A percentile compares a stretch with the other conserved stretches of the same genome.
These are phyloP conservation scores for Poecilus cupreus DNA, from an alignment of 2,888 invertebrate genomes.

Conservation along the genomic window DNA sequence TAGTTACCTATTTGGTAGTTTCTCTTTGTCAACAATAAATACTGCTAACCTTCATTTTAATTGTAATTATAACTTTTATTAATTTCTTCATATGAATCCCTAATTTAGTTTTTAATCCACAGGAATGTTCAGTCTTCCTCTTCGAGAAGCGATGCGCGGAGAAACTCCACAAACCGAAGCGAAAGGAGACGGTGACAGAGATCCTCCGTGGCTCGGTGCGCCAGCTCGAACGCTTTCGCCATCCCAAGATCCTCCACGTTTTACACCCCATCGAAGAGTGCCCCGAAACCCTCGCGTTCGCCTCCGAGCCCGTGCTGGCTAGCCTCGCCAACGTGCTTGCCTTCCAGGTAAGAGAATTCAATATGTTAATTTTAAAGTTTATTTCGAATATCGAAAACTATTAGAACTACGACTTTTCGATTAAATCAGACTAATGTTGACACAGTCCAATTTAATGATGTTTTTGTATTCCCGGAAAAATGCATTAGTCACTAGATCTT, in stretches of 20 bases:
- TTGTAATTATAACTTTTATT: not conserved
- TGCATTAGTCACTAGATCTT: no score
- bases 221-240: constrained; percentile 87
- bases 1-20: no score
- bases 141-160: constrained; percentile 95
- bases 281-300: constrained; percentile 92
- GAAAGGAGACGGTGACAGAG: constrained; percentile 94
- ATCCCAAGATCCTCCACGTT: constrained; percentile 86
- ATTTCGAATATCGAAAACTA: no score
- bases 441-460: no score
- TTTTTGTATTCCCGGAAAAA: no score
- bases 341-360: constrained; percentile 84
- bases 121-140: constrained; percentile 95
- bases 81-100: not conserved
- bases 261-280: constrained; percentile 87
- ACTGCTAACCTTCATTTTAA: not conserved
- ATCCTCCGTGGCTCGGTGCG: constrained; percentile 86
- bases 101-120: constrained; percentile 62
- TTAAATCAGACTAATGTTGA: no score
- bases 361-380: no score
- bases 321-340: constrained; percentile 93
- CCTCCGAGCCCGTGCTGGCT: constrained; percentile 92
- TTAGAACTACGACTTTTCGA: no score
- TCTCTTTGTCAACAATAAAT: no score
- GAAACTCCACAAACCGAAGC: constrained; percentile 92